phyloP scores from a whole-genome alignment of 2,113 vertebrate genomes.

The Thinocorus orbignyianus region DNA sequence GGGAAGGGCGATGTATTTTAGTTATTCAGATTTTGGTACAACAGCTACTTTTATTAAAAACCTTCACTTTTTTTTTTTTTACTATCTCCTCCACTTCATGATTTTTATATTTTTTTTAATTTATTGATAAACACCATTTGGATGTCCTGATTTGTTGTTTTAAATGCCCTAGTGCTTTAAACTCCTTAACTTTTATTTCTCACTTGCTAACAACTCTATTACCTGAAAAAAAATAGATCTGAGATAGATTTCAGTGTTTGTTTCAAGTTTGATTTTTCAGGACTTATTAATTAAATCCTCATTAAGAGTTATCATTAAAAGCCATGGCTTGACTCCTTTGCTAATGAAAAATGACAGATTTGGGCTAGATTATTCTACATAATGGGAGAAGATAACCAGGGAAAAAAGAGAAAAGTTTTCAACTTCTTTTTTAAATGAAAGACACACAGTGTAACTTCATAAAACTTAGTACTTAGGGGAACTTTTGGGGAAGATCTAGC shows the following conservation, averaged over 20 bases:
- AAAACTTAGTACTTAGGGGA: neutral
- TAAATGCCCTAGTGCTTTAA: neutral
- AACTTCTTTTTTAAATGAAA: neutral
- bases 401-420: neutral
- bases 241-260: neutral
- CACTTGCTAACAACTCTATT: neutral
- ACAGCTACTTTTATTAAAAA: neutral
- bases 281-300: neutral
- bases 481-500: neutral
- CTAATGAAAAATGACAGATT: slow-evolving; percentile 44
- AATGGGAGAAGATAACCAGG: neutral
- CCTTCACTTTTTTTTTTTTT: neutral
- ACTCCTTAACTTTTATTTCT: neutral
- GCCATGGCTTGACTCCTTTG: neutral
- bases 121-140: neutral
- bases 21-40: neutral
- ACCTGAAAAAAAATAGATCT: neutral
- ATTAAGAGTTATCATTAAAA: slow-evolving; percentile 22
- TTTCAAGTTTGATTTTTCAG: slow-evolving; percentile 4
- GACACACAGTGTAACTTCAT: neutral
- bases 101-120: neutral
- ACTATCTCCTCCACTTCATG: neutral
- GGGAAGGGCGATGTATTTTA: neutral
- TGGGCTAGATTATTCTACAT: neutral
- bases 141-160: neutral